These are phyloP conservation scores for Ommatoiulus sabulosus DNA, from an alignment of 2,888 invertebrate species.

Conservation along the genomic window DNA sequence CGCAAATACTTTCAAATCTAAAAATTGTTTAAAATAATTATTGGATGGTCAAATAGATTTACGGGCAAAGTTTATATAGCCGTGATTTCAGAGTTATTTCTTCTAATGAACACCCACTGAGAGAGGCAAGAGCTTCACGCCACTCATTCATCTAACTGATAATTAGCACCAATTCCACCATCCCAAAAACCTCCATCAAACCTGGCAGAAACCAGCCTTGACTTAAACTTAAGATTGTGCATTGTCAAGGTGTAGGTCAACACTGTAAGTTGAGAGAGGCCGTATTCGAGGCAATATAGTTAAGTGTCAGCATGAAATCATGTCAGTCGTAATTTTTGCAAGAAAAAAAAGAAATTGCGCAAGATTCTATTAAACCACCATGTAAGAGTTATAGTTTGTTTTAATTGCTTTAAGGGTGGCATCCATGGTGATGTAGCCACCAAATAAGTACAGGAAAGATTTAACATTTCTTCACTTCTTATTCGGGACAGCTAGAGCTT, in stretches of 20 bases:
- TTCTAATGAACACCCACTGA: not conserved
- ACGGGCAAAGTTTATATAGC: not conserved
- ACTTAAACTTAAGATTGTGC: too few species aligned
- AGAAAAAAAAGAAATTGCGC: too few species aligned
- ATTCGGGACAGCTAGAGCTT: too few species aligned
- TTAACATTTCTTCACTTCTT: too few species aligned
- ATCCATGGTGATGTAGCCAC: too few species aligned
- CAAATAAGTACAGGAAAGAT: too few species aligned
- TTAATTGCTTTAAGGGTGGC: too few species aligned
- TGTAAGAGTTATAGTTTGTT: too few species aligned
- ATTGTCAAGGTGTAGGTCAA: not conserved
- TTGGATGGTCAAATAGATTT: not conserved
- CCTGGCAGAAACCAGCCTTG: not conserved
- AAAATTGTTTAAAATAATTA: not conserved
- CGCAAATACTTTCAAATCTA: not conserved
- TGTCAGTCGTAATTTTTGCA: too few species aligned
- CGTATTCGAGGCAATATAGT: not conserved
- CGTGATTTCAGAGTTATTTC: not conserved
- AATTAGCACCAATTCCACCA: not conserved
- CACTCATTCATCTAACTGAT: not conserved
- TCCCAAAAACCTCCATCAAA: not conserved
- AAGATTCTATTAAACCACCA: too few species aligned
- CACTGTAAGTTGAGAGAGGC: not conserved
- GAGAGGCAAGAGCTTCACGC: not conserved
- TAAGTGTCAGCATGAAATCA: too few species aligned